These are phyloP conservation scores for Turritopsis dohrnii DNA, from an alignment of 30 jellyfish, hydroid and myxozoan species.

Conservation along the genomic window DNA sequence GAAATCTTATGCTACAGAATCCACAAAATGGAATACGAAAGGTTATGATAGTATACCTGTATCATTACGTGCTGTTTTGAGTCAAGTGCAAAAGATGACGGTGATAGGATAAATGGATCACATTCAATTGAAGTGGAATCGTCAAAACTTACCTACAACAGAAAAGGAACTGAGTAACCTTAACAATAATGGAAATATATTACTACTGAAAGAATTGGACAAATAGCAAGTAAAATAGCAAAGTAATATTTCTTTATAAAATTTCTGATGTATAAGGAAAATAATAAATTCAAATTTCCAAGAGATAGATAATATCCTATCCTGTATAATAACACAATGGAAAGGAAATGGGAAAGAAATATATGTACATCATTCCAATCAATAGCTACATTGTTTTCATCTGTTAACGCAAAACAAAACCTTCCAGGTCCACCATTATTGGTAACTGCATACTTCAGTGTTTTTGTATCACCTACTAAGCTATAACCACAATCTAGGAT, in stretches of 20 bases:
- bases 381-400: background rate
- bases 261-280: no score
- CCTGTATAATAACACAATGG: no score
- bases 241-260: no score
- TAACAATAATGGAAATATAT: no score
- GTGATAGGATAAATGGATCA: background rate
- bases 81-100: background rate
- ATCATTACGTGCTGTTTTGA: background rate
- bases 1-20: background rate
- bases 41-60: background rate
- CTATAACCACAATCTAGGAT: conserved; percentile 62
- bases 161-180: no score
- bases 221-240: no score
- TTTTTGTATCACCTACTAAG: conserved; percentile 50
- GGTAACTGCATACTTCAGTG: conserved; percentile 24
- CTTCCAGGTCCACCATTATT: conserved; percentile 80
- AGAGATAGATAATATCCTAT: no score
- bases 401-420: conserved; percentile 26
- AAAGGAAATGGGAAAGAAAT: no score
- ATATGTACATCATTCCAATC: conserved; percentile 24
- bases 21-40: no score
- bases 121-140: background rate
- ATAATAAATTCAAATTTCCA: background rate
- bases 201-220: no score
- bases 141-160: background rate